A percentile compares a stretch with the other conserved stretches of the same genome.
Conservation (phyloP, 2,888 invertebrate species). For the Eilema sororculum region DNA sequence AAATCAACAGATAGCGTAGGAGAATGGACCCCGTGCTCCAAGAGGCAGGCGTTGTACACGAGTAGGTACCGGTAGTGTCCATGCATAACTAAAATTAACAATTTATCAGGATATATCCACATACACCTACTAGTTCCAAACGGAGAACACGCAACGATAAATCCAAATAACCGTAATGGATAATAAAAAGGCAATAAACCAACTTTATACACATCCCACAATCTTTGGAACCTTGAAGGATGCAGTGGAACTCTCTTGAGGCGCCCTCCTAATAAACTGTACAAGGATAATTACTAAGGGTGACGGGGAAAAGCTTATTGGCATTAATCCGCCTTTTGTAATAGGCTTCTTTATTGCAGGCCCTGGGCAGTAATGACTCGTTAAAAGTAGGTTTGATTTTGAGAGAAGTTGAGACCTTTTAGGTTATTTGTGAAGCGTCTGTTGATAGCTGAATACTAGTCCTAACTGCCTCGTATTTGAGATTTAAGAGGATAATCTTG, state of each 20-base stretch:
- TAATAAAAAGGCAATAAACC: slow-evolving; percentile 37
- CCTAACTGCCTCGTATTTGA: neutral
- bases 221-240: slow-evolving; percentile 51
- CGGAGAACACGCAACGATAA: neutral
- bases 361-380: slow-evolving; percentile 38
- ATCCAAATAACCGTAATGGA: slow-evolving; percentile 21
- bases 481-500: neutral
- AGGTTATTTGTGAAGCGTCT: neutral
- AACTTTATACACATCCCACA: slow-evolving; percentile 31
- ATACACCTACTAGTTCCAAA: neutral
- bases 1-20: neutral
- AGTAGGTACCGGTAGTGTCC: no score
- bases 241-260: slow-evolving; percentile 55
- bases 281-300: slow-evolving; percentile 61
- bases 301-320: slow-evolving; percentile 32
- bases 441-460: neutral
- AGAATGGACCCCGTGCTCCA: neutral
- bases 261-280: slow-evolving; percentile 52
- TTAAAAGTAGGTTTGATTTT: slow-evolving; percentile 35
- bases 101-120: neutral
- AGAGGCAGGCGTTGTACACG: neutral
- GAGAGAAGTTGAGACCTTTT: neutral
- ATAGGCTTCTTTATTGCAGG: slow-evolving; percentile 36
- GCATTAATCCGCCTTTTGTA: slow-evolving; percentile 56
- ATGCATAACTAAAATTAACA: neutral